Conservation (phyloP, 1,140 invertebrate genomes). For the Heliconius hermathena region DNA sequence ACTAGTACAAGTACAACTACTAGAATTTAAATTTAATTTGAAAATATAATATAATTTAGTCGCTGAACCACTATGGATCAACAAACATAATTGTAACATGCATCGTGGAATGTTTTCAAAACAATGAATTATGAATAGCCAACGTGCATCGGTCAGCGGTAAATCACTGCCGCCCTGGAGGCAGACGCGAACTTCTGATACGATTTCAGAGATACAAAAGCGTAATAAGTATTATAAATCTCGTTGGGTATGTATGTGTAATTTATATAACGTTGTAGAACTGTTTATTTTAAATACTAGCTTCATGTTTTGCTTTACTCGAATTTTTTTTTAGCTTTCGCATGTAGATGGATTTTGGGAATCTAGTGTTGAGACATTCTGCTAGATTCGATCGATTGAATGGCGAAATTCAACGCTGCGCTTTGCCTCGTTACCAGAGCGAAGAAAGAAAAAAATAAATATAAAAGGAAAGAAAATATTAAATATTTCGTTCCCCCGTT, state of each 20-base stretch:
- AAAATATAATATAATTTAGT: neutral
- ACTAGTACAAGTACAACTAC: neutral
- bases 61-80: conserved; percentile 1
- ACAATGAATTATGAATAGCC: conserved; percentile 35
- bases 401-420: too few species aligned
- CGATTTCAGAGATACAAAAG: conserved; percentile 34
- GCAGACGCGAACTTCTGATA: conserved; percentile 35
- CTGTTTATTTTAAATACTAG: neutral
- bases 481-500: too few species aligned
- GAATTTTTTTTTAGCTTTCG: neutral
- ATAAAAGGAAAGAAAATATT: too few species aligned
- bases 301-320: neutral
- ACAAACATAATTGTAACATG: conserved; percentile 27
- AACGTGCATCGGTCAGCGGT: conserved; percentile 33
- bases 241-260: neutral
- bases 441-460: too few species aligned
- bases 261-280: neutral
- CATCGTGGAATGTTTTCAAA: conserved; percentile 25
- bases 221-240: conserved; percentile 24
- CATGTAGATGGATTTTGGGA: too few species aligned
- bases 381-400: too few species aligned
- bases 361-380: too few species aligned
- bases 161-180: conserved; percentile 34
- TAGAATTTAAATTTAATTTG: neutral
- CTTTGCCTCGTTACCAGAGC: too few species aligned